A percentile compares a stretch with the other conserved stretches of the same genome.
Conservation (phyloP, 1,140 invertebrate genomes). For the Nymphalis io region DNA sequence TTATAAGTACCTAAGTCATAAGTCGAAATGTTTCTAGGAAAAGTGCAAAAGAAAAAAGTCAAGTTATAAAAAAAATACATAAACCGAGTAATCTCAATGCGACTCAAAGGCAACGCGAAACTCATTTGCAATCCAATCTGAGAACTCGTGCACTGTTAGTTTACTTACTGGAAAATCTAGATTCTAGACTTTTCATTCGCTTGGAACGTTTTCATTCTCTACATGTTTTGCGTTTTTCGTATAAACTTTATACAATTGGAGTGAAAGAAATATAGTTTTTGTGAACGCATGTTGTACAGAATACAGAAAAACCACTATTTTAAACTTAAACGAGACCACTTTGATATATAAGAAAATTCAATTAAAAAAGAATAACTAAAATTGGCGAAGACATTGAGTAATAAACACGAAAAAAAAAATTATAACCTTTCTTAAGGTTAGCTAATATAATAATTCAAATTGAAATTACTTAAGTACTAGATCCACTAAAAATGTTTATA, state of each 20-base stretch:
- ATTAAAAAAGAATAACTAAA: no score
- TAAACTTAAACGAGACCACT: background rate
- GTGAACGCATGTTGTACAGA: no score
- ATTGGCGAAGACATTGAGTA: no score
- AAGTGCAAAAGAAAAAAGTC: constrained; percentile 6
- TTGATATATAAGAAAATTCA: background rate
- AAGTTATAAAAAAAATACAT: constrained; percentile 10
- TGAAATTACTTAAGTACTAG: no score
- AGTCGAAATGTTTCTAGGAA: background rate
- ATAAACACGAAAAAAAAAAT: no score
- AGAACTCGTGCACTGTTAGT: constrained; percentile 11
- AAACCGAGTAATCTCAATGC: constrained; percentile 11
- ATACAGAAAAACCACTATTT: background rate
- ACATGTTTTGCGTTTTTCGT: constrained; percentile 3
- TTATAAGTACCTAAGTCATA: background rate
- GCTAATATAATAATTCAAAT: no score
- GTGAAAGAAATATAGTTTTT: no score
- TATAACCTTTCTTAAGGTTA: no score
- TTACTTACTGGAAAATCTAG: constrained; percentile 15
- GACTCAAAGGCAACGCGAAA: constrained; percentile 10
- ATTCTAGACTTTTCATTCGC: constrained; percentile 13
- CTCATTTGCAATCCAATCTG: constrained; percentile 16
- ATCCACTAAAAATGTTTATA: no score
- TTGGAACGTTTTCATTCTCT: background rate
- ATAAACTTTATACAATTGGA: background rate